Percentiles rank a stretch among this genome's conserved stretches.
Evolutionary conservation across 2,797 vertebrate species (phyloP).

Genomic region (Phalloptychus januarius): DNA sequence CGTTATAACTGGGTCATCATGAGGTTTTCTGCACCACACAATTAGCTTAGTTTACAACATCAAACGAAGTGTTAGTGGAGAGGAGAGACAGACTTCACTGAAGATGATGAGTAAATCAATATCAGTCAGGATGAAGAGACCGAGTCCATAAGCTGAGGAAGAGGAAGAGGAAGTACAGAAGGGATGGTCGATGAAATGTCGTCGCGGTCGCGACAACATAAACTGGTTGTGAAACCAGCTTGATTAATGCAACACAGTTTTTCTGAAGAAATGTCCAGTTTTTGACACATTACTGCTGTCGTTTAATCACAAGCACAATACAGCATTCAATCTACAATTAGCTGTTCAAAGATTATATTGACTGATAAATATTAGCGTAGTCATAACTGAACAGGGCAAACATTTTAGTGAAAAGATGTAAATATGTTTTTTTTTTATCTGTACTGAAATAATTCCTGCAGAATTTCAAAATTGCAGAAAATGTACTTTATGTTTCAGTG

Average conservation of each 20-base stretch:
- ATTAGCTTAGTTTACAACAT: neutral
- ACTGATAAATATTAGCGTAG: neutral
- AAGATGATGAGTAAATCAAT: constrained; percentile 16
- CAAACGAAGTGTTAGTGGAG: neutral
- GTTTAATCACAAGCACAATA: neutral
- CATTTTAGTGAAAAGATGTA: neutral
- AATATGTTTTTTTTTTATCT: neutral
- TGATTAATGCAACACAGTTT: neutral
- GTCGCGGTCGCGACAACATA: too few species aligned
- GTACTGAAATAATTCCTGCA: neutral
- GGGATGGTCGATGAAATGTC: neutral
- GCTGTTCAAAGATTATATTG: neutral
- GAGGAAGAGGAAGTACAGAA: neutral
- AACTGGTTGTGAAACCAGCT: neutral
- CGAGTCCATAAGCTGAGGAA: neutral
- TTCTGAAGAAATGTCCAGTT: neutral
- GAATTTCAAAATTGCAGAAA: neutral
- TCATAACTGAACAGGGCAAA: neutral
- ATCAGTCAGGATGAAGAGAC: constrained; percentile 6
- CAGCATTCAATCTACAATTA: neutral
- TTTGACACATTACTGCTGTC: too few species aligned
- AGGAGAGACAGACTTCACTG: constrained; percentile 1
- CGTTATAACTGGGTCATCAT: neutral
- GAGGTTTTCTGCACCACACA: neutral
- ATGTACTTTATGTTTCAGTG: neutral